phyloP scores from a whole-genome alignment of 2,113 vertebrate species.

The Kobus ellipsiprymnus region DNA sequence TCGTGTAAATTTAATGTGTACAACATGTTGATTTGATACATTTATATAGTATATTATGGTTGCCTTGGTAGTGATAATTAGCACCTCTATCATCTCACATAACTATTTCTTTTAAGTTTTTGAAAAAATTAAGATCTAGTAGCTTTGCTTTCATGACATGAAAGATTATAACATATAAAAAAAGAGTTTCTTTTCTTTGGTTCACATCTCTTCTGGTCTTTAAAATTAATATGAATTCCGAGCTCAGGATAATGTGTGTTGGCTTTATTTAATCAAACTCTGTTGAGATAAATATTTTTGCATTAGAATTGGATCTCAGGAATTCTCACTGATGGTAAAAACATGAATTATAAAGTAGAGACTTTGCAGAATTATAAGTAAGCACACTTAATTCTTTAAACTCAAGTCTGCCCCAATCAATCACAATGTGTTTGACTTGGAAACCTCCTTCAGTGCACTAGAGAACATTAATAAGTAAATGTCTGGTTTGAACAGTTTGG shows the following conservation, averaged over 20 bases:
- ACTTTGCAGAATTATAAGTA: slow-evolving; percentile 41
- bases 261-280: slow-evolving; percentile 42
- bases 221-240: slow-evolving; percentile 25
- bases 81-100: neutral
- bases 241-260: neutral
- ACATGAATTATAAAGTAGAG: slow-evolving; percentile 56
- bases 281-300: slow-evolving; percentile 55
- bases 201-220: slow-evolving; percentile 28
- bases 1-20: neutral
- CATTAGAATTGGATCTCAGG: slow-evolving; percentile 43
- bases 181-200: neutral
- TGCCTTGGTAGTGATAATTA: neutral
- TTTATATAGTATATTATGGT: neutral
- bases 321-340: slow-evolving; percentile 34
- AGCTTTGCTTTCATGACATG: neutral
- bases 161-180: neutral
- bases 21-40: neutral
- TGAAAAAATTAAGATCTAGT: neutral
- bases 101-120: neutral
- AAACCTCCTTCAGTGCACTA: neutral
- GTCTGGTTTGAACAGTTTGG: neutral
- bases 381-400: slow-evolving; percentile 54
- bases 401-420: neutral
- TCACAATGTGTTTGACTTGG: slow-evolving; percentile 41
- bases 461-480: slow-evolving; percentile 36